Evolutionary conservation across 2,113 vertebrate genomes (phyloP).

Genomic region (Amazona vittata): DNA sequence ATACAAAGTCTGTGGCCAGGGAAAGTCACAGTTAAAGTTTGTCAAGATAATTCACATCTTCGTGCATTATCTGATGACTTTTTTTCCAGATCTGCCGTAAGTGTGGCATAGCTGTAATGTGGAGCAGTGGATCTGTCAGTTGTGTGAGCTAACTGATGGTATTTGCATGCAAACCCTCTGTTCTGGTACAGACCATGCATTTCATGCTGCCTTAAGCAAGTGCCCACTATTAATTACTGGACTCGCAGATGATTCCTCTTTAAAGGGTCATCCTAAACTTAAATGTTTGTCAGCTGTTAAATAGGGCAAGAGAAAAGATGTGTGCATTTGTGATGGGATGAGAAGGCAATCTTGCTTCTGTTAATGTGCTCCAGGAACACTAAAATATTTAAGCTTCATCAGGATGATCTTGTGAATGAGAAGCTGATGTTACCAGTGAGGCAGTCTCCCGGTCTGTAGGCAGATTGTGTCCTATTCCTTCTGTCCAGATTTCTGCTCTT

Average conservation of each 20-base stretch:
- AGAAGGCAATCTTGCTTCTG: accelerated
- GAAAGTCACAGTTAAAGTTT: neutral
- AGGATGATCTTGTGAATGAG: neutral
- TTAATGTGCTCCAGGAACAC: neutral
- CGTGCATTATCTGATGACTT: accelerated
- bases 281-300: neutral
- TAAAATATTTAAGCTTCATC: neutral
- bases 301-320: neutral
- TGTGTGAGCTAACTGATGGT: neutral
- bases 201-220: neutral
- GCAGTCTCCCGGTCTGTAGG: neutral
- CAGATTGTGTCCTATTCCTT: neutral
- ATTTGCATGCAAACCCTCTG: neutral
- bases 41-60: neutral
- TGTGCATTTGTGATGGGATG: neutral
- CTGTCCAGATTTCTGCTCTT: neutral
- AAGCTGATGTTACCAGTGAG: neutral
- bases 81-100: neutral
- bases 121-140: neutral
- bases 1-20: neutral
- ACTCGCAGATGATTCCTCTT: neutral
- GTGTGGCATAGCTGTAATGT: neutral
- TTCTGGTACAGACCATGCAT: neutral
- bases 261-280: neutral
- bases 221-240: neutral